These are phyloP conservation scores for Monochamus saltuarius DNA, from an alignment of 1,140 invertebrate genomes.

Conservation along the genomic window DNA sequence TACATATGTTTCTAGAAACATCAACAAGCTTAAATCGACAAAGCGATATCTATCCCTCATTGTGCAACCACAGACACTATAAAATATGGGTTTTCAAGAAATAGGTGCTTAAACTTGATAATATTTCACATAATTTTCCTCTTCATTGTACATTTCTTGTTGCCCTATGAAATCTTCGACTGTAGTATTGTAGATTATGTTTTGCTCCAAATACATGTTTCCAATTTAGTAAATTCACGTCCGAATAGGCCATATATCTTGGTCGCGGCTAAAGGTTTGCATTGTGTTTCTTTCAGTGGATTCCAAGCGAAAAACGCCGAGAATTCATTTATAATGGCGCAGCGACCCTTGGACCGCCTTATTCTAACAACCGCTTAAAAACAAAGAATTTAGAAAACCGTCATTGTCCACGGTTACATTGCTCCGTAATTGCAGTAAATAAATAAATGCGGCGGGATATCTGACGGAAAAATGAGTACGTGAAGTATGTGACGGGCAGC, in stretches of 20 bases:
- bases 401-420: conserved; percentile 35
- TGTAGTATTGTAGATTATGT: too few relatives aligned
- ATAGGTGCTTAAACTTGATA: too few relatives aligned
- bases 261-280: conserved; percentile 15
- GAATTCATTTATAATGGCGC: conserved; percentile 37
- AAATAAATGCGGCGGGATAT: conserved; percentile 35
- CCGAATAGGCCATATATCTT: conserved; percentile 22
- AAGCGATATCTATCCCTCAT: too few relatives aligned
- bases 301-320: conserved; percentile 34
- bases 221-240: conserved; percentile 26
- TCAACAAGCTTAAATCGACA: too few relatives aligned
- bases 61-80: too few relatives aligned
- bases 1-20: too few relatives aligned
- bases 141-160: too few relatives aligned
- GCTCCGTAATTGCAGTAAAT: conserved; percentile 41
- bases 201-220: conserved; percentile 4
- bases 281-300: conserved; percentile 32
- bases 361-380: conserved; percentile 30
- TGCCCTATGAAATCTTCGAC: too few relatives aligned
- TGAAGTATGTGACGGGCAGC: conserved; percentile 4
- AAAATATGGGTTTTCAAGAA: too few relatives aligned
- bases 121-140: too few relatives aligned
- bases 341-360: conserved; percentile 28
- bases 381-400: conserved; percentile 36
- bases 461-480: conserved; percentile 20